Base-by-base conservation (phyloP, 2,113 vertebrate species). In the Chaetorhynchus papuensis region DNA sequence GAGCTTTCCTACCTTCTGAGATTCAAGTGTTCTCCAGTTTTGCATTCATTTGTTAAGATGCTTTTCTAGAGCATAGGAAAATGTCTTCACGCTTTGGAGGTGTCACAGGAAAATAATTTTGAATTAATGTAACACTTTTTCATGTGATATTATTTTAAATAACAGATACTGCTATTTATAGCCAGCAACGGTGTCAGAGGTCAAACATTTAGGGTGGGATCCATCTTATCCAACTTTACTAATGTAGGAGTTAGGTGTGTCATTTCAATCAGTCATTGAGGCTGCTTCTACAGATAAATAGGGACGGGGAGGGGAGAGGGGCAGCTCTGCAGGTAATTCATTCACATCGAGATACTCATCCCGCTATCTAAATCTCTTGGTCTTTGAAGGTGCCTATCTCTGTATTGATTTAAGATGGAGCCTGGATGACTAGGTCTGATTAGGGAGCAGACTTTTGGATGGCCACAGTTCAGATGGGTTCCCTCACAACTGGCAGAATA, bases 351-450 rank as follows among this genome's bases (percentile, higher is more conserved):
- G 74, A 89, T 77, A 89, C 24, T 59, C 42, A 86, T 64, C 44
- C 82, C 35, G 2, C 64, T 94, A 90, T 97, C 96, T 96, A 20
- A 86, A 89, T 93, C 89, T 84, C 52, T 15, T 53, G 30, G 70
- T 60, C 93, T 97, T 97, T 97, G 96, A 94, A 94, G 91, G 86
- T 90, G 68, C 80, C 86, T 97, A 54, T 96, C 92, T 94, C 70
- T 59, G 18, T 89, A 54, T 35, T 90, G 93, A 93, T 93, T 94
- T 74, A 74, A 76, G 72, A 94, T 81, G 94, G 94, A 93, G 93
- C 72, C 95, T 94, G 96, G 86, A 94, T 94, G 96, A 75, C 94
- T 89, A 27, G 77, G 52, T 92, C 35, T 94, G 93, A 94, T 91
- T 92, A 93, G 50, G 79, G 47, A 78, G 50, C 56, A 91, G 75